phyloP scores from a whole-genome alignment of 2,797 vertebrate species.

The Myiothlypis chrysogaster region DNA sequence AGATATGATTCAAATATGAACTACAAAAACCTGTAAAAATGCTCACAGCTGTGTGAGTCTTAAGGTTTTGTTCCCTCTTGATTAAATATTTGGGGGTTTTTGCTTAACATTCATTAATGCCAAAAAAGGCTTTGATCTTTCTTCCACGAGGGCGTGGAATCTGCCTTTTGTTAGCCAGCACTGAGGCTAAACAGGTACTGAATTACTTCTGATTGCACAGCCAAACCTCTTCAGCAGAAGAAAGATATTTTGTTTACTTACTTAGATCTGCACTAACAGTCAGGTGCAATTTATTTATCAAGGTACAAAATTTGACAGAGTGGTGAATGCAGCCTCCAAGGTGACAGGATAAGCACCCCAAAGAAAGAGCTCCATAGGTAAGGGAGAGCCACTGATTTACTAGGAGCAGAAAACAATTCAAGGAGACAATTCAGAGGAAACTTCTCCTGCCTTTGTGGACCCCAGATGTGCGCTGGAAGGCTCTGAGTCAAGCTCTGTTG shows the following conservation, averaged over 20 bases:
- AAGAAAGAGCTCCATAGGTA: neutral
- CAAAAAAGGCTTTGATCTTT: conserved; percentile 53
- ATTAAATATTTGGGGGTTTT: conserved; percentile 55
- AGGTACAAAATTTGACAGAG: neutral
- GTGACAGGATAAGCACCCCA: neutral
- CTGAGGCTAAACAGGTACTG: conserved; percentile 37
- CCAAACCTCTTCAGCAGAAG: conserved; percentile 11
- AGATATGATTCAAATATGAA: neutral
- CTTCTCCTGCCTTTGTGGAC: neutral
- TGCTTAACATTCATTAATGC: conserved; percentile 24
- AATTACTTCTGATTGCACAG: conserved; percentile 40
- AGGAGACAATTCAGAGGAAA: neutral
- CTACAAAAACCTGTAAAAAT: neutral
- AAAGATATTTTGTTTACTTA: neutral
- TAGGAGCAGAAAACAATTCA: neutral
- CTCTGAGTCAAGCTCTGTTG: neutral
- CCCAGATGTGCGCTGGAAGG: neutral
- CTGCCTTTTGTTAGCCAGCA: conserved; percentile 24
- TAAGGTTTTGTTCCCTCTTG: conserved; percentile 20
- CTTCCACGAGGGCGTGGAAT: conserved; percentile 29
- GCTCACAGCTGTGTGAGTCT: neutral
- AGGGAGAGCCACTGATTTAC: neutral
- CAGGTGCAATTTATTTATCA: conserved; percentile 15
- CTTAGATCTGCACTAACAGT: neutral
- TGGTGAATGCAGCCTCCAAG: neutral